These are phyloP conservation scores for Phoeniculus purpureus DNA, from an alignment of 2,797 vertebrate species.

Conservation along the genomic window DNA sequence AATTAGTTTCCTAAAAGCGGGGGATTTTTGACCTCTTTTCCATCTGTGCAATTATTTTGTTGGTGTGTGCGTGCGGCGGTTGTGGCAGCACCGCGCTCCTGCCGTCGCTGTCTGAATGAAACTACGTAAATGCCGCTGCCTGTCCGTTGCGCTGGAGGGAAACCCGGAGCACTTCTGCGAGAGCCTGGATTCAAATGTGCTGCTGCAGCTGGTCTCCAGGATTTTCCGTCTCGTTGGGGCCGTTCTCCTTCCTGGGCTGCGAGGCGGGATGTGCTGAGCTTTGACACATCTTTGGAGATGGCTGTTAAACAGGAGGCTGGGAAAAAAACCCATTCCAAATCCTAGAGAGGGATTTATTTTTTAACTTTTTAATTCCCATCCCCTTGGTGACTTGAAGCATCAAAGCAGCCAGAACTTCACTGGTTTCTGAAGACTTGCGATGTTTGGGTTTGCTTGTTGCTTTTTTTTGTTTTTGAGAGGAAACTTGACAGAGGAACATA, in stretches of 20 bases:
- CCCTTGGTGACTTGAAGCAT: conserved; percentile 69
- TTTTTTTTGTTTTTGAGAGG: conserved; percentile 66
- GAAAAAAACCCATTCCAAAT: conserved; percentile 39
- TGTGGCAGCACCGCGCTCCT: conserved; percentile 49
- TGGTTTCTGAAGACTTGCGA: conserved; percentile 63
- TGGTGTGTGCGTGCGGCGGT: conserved; percentile 17
- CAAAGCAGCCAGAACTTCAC: conserved; percentile 43
- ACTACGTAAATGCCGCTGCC: conserved; percentile 58
- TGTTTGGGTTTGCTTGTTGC: conserved; percentile 64
- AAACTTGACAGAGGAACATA: conserved; percentile 77
- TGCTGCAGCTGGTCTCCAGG: conserved; percentile 71
- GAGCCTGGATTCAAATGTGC: conserved; percentile 62
- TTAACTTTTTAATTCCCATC: neutral
- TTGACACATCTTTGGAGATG: conserved; percentile 72
- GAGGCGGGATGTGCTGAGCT: conserved; percentile 65
- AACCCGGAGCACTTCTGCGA: conserved; percentile 67
- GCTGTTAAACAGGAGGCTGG: conserved; percentile 64
- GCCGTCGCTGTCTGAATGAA: conserved; percentile 71
- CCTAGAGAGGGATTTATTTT: conserved; percentile 7
- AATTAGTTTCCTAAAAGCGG: neutral
- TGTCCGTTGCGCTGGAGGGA: conserved; percentile 68
- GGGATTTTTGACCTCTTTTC: neutral
- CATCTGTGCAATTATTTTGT: neutral
- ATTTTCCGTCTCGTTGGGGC: conserved; percentile 46
- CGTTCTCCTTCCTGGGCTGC: conserved; percentile 58